A percentile compares a stretch with the other conserved stretches of the same genome.
Conservation (phyloP, 1,140 invertebrate species). For the Ceratina calcarata region DNA sequence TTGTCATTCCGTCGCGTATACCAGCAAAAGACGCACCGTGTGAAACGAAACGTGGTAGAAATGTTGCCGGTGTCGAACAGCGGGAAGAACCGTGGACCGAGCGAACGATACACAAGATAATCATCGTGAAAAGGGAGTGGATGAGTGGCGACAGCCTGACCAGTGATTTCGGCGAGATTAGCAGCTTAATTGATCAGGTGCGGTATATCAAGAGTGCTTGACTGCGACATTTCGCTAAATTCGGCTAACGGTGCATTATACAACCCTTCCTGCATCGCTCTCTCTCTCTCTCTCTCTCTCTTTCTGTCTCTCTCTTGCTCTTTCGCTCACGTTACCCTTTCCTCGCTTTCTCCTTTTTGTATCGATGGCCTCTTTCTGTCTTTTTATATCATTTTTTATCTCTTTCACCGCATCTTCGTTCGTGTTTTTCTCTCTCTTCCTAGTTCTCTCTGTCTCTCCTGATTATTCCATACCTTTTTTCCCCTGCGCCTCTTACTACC, state of each 20-base stretch:
- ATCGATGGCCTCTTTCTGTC: slow-evolving; percentile 28
- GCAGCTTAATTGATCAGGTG: slow-evolving; percentile 66
- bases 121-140: slow-evolving; percentile 34
- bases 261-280: neutral
- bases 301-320: neutral
- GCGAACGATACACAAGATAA: slow-evolving; percentile 52
- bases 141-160: slow-evolving; percentile 40
- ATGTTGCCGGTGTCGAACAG: slow-evolving; percentile 3
- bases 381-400: neutral
- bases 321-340: neutral
- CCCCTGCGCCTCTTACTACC: neutral
- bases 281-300: neutral
- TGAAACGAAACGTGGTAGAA: slow-evolving; percentile 32
- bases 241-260: neutral
- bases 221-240: slow-evolving; percentile 8
- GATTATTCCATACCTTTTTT: neutral
- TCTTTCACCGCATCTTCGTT: neutral
- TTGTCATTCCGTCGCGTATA: slow-evolving; percentile 18
- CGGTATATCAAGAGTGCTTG: slow-evolving; percentile 43
- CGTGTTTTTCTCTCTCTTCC: neutral
- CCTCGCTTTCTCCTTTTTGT: neutral
- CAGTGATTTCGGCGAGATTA: slow-evolving; percentile 56
- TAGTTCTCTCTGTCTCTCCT: neutral
- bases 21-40: neutral
- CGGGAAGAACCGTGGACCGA: slow-evolving; percentile 24